Percentiles rank a stretch among this genome's conserved stretches.
phyloP scores from a whole-genome alignment of 2,797 vertebrate genomes.

The Liparis tanakae region DNA sequence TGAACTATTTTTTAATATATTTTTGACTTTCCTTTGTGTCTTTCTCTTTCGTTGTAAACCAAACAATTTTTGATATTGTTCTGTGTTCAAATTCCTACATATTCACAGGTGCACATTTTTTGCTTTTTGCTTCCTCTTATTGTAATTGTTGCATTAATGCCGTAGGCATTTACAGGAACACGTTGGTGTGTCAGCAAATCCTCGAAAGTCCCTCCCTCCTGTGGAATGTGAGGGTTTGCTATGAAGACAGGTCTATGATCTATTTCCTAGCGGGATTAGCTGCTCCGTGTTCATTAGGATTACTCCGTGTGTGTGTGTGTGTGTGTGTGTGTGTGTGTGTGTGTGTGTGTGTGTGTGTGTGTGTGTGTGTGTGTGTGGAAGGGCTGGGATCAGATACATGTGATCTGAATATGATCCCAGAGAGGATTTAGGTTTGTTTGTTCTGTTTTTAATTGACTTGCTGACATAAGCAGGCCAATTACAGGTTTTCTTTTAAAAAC shows the following conservation, averaged over 20 bases:
- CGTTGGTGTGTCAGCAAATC: conserved; percentile 15
- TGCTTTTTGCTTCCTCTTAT: not conserved
- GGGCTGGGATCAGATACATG: not conserved
- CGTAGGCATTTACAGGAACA: no score
- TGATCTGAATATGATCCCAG: conserved; percentile 15
- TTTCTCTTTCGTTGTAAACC: not conserved
- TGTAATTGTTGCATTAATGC: conserved; percentile 2
- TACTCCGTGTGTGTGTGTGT: not conserved
- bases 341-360: not conserved
- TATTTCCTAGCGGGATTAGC: conserved; percentile 2
- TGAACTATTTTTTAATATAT: no score
- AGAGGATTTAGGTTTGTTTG: not conserved
- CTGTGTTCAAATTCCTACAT: not conserved
- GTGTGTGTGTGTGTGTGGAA: not conserved
- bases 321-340: not conserved
- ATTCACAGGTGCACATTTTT: no score
- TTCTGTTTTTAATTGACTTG: not conserved
- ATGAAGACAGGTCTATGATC: not conserved
- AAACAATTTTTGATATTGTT: not conserved
- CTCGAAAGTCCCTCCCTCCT: conserved; percentile 18
- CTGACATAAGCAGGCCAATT: not conserved
- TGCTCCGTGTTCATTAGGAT: not conserved
- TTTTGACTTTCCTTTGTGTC: not conserved
- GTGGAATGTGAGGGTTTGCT: conserved; percentile 32
- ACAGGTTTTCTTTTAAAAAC: not conserved